phyloP scores from a whole-genome alignment of 2,888 invertebrate genomes.

The Macrophya annulata region DNA sequence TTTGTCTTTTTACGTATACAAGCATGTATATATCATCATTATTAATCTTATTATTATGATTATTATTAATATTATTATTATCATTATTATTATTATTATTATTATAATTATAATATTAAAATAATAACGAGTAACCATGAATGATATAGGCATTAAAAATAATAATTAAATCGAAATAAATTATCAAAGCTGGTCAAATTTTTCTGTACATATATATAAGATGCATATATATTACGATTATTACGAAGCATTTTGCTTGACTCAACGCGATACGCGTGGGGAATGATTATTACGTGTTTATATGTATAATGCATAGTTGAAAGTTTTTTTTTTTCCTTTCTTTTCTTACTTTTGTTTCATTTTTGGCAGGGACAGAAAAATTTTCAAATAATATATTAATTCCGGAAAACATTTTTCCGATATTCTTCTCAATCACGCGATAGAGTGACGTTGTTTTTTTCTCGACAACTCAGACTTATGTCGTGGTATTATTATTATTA shows the following conservation, averaged over 20 bases:
- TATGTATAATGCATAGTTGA: background rate
- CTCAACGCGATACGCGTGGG: slow-evolving; percentile 1
- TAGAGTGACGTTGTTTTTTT: too few species aligned
- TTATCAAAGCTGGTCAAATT: slow-evolving; percentile 36
- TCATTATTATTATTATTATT: slow-evolving; percentile 1
- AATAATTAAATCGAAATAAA: slow-evolving; percentile 24
- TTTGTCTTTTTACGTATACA: slow-evolving; percentile 1
- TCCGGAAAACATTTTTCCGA: background rate
- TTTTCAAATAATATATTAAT: background rate
- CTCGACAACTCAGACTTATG: background rate
- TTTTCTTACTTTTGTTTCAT: background rate
- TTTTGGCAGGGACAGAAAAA: background rate
- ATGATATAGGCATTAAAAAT: slow-evolving; percentile 38
- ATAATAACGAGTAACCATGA: slow-evolving; percentile 31
- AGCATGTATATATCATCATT: slow-evolving; percentile 1
- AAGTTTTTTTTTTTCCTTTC: background rate
- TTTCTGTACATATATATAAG: slow-evolving; percentile 40
- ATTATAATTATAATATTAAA: slow-evolving; percentile 19
- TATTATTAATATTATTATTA: background rate
- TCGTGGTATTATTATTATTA: background rate
- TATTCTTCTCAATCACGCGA: background rate
- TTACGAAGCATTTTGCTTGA: slow-evolving; percentile 21
- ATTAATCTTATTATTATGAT: background rate
- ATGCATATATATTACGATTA: slow-evolving; percentile 17
- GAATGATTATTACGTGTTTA: slow-evolving; percentile 42